Evolutionary conservation across 2,888 invertebrate genomes (phyloP).

Genomic region (Nesidiocoris tenuis): DNA sequence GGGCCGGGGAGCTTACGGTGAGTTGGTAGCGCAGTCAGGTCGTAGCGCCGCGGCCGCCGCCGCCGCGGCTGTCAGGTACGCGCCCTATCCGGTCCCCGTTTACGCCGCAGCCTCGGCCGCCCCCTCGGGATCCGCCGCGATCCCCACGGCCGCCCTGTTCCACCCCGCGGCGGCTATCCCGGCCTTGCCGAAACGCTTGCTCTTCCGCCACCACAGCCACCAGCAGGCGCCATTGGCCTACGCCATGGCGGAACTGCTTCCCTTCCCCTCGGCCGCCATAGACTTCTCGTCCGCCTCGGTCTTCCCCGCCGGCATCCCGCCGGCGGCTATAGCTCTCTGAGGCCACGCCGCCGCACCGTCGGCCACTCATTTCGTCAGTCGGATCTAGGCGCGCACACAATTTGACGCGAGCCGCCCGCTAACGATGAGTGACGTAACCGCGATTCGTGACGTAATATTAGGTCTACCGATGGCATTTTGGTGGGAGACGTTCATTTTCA

Average conservation of each 20-base stretch:
- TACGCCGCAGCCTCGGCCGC: conserved; percentile 54
- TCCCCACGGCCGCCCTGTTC: conserved; percentile 53
- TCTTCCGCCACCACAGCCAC: conserved; percentile 55
- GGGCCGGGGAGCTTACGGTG: conserved; percentile 95
- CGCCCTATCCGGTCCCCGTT: conserved; percentile 49
- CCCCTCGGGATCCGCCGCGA: conserved; percentile 52
- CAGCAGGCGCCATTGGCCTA: conserved; percentile 62
- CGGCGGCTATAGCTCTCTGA: conserved; percentile 50
- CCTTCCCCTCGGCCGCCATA: conserved; percentile 67
- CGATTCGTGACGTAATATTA: too few relatives aligned
- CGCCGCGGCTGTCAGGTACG: conserved; percentile 45
- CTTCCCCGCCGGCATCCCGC: conserved; percentile 46
- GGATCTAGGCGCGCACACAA: neutral
- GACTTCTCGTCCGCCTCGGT: conserved; percentile 59
- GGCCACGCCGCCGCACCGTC: conserved; percentile 22
- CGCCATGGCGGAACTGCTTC: conserved; percentile 70
- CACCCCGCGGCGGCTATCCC: conserved; percentile 49
- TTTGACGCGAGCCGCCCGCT: neutral
- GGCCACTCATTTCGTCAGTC: neutral
- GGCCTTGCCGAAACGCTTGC: conserved; percentile 43
- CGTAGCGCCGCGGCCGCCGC: conserved; percentile 36
- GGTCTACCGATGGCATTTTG: too few relatives aligned
- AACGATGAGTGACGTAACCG: neutral
- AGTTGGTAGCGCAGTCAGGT: conserved; percentile 78
- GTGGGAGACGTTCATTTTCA: too few relatives aligned